Percentiles rank a stretch among this genome's conserved stretches.
These are phyloP conservation scores for Pterostichus niger DNA, from an alignment of 2,888 invertebrate species.

Conservation along the genomic window DNA sequence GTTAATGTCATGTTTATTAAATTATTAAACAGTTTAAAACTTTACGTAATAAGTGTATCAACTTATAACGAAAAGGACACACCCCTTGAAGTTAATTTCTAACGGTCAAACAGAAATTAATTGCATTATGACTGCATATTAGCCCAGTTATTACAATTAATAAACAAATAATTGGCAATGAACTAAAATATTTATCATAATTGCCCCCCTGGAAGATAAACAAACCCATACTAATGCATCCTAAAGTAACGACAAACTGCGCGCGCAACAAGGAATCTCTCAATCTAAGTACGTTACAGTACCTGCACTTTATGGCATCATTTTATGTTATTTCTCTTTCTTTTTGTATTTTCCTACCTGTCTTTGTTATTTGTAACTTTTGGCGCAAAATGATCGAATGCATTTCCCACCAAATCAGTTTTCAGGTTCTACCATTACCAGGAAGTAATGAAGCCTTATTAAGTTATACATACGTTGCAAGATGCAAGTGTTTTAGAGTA, in stretches of 20 bases:
- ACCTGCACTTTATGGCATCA: slow-evolving; percentile 46
- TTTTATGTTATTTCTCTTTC: slow-evolving; percentile 32
- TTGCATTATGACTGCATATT: background rate
- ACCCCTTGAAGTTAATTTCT: slow-evolving; percentile 42
- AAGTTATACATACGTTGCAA: slow-evolving; percentile 37
- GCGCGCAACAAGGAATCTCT: slow-evolving; percentile 30
- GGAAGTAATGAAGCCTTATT: slow-evolving; percentile 34
- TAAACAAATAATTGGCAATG: slow-evolving; percentile 7
- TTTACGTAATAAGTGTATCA: background rate
- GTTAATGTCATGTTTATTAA: background rate
- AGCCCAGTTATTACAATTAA: background rate
- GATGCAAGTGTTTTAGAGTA: background rate
- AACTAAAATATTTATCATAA: slow-evolving; percentile 14
- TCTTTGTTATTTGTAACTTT: slow-evolving; percentile 6
- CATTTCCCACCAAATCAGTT: slow-evolving; percentile 3
- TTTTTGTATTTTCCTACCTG: slow-evolving; percentile 24
- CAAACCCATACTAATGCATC: background rate
- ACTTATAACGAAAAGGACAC: slow-evolving; percentile 43
- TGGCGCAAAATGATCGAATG: slow-evolving; percentile 31
- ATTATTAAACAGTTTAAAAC: background rate
- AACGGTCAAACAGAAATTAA: slow-evolving; percentile 30
- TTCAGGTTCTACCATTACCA: slow-evolving; percentile 6
- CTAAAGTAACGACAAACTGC: slow-evolving; percentile 40
- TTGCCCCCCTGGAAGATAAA: slow-evolving; percentile 23
- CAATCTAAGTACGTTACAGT: slow-evolving; percentile 46